Base-by-base conservation (phyloP, 1,140 invertebrate species). In the Tetranychus urticae region DNA sequence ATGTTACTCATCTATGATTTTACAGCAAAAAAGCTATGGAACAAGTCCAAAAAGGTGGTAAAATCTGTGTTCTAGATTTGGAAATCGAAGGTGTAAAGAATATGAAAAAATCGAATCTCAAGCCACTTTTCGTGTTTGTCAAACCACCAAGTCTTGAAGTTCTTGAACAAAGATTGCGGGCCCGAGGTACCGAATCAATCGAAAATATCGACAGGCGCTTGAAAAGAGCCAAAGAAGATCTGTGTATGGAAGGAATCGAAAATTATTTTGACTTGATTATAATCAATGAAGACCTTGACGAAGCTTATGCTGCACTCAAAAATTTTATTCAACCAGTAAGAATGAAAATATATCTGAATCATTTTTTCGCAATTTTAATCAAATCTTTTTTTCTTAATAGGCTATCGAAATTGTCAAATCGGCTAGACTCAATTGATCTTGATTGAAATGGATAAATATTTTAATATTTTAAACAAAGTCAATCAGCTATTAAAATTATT, bases 61-160 rank as follows among this genome's bases (percentile, higher is more conserved):
- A 85, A 71, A 81, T 96, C 23, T 97, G 91, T 70, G 82, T 97
- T 42, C 71, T 99, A 59, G 94, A 98, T 69, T 90, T 99, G 67
- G 94, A 98, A 65, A 81, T 90, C 37, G 85, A 97, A 77, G 94
- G 94, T 42, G 93, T 98, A 0, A 86, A 86, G 67, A 86, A 84
- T 72, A 82, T 98, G 2, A 91, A 89, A 68, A 75, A 80, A 34
- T 86, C 83, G 45, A 77, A 85, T 64, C 73, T 96, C 12, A 80
- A 92, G 73, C 83, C 91, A 2, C 71, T 84, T 62, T 83, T 84
- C 66, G 79, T 97, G 10, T 97, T 97, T 71, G 79, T 98, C n/a
- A 86, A 86, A 74, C 90, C 94, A 37, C 93, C 94, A 12, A 85
- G 80, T 33, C 70, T 96, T 52, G 75, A 81, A 56, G 82, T 82